phyloP scores from a whole-genome alignment of 2,888 invertebrate species.

The Halocaridina rubra region DNA sequence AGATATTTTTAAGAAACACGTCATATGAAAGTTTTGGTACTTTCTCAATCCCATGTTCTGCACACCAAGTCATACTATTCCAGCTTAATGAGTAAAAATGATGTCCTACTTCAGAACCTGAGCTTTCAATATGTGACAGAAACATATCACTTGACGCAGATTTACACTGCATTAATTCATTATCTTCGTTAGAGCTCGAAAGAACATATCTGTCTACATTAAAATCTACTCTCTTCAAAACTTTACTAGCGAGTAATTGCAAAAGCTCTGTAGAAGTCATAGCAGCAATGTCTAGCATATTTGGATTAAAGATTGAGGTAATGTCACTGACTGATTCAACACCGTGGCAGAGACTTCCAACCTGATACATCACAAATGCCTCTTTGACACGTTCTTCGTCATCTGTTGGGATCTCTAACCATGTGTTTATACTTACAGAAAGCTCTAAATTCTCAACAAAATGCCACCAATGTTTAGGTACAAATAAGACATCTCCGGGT shows the following conservation, averaged over 20 bases:
- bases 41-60: background rate
- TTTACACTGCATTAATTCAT: too few species aligned
- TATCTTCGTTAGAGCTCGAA: too few species aligned
- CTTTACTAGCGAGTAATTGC: background rate
- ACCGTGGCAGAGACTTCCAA: constrained; percentile 44
- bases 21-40: constrained; percentile 17
- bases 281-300: constrained; percentile 48
- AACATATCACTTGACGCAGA: background rate
- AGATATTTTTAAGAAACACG: background rate
- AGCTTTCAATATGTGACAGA: background rate
- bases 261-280: constrained; percentile 43
- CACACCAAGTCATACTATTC: constrained; percentile 9
- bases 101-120: background rate
- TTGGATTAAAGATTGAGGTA: constrained; percentile 46
- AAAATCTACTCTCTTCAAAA: background rate
- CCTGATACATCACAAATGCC: constrained; percentile 50
- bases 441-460: constrained; percentile 81
- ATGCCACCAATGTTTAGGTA: constrained; percentile 97
- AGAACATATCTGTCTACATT: background rate
- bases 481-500: constrained; percentile 87
- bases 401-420: constrained; percentile 75
- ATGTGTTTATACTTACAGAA: constrained; percentile 77
- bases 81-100: background rate
- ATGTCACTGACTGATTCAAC: constrained; percentile 23
- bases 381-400: constrained; percentile 49